Conservation (phyloP, 2,113 vertebrate genomes). For the Aviceda subcristata region DNA sequence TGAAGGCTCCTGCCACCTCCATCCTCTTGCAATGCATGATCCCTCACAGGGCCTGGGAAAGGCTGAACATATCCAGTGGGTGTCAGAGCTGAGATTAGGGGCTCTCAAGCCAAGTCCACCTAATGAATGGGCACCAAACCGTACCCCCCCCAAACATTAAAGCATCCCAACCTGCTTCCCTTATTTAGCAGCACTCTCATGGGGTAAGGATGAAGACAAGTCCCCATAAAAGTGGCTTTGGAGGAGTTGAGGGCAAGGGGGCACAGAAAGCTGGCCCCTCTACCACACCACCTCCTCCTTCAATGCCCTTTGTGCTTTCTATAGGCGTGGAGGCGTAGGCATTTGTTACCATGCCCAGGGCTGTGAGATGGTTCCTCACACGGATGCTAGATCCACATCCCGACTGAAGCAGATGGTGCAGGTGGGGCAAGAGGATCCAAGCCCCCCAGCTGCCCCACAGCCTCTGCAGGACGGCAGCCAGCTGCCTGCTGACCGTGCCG, state of each 20-base stretch:
- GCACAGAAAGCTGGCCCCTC: neutral
- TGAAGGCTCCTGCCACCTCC: neutral
- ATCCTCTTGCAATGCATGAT: neutral
- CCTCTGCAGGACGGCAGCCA: neutral
- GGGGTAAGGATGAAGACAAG: neutral
- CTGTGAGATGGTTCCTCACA: neutral
- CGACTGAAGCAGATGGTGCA: neutral
- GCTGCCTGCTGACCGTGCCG: neutral
- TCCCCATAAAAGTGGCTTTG: neutral
- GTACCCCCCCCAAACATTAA: neutral
- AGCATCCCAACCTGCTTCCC: neutral
- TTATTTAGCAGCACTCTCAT: neutral
- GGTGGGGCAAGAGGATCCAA: neutral
- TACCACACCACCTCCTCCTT: neutral
- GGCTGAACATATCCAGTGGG: neutral
- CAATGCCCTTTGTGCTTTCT: neutral
- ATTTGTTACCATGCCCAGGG: too few species aligned
- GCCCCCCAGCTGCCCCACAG: neutral
- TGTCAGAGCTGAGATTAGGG: neutral
- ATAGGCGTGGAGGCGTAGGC: accelerated
- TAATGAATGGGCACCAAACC: neutral
- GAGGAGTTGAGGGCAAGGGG: neutral
- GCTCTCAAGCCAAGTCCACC: neutral
- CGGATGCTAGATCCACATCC: neutral
- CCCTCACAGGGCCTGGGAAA: neutral